A percentile compares a stretch with the other conserved stretches of the same genome.
Conservation (phyloP, 1,140 invertebrate species). For the Hormaphis cornu region DNA sequence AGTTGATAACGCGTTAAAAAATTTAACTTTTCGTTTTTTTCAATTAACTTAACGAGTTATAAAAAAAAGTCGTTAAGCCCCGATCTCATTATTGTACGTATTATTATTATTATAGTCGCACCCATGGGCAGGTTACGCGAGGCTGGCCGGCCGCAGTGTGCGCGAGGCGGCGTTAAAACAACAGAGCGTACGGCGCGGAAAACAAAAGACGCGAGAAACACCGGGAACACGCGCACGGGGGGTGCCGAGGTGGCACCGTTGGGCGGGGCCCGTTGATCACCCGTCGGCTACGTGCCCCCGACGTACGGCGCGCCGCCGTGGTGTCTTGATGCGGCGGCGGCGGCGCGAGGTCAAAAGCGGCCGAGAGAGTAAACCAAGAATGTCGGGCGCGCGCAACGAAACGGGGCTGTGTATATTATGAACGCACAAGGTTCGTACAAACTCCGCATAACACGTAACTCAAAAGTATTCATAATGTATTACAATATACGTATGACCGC, state of each 20-base stretch:
- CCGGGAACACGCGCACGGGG: background rate
- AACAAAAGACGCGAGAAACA: constrained; percentile 28
- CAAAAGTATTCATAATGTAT: no score
- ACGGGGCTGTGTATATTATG: background rate
- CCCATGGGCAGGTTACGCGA: no score
- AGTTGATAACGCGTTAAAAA: no score
- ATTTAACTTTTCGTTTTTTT: no score
- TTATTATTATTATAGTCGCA: no score
- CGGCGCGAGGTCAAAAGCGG: constrained; percentile 30
- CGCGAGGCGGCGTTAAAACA: background rate
- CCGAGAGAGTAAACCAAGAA: constrained; percentile 20
- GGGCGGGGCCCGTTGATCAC: constrained; percentile 20
- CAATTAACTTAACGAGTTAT: no score
- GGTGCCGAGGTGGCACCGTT: constrained; percentile 31
- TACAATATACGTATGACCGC: no score
- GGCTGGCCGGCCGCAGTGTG: no score
- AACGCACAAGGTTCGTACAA: no score
- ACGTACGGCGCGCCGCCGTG: background rate
- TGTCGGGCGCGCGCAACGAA: background rate
- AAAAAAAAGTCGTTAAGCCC: no score
- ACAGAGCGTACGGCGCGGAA: background rate
- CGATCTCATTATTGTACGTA: no score
- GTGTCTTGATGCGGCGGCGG: background rate
- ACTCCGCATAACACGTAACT: no score
- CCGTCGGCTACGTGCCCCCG: background rate